A percentile compares a stretch with the other conserved stretches of the same genome.
These are phyloP conservation scores for Oreocharis arfaki DNA, from an alignment of 2,113 vertebrate genomes.

Conservation along the genomic window DNA sequence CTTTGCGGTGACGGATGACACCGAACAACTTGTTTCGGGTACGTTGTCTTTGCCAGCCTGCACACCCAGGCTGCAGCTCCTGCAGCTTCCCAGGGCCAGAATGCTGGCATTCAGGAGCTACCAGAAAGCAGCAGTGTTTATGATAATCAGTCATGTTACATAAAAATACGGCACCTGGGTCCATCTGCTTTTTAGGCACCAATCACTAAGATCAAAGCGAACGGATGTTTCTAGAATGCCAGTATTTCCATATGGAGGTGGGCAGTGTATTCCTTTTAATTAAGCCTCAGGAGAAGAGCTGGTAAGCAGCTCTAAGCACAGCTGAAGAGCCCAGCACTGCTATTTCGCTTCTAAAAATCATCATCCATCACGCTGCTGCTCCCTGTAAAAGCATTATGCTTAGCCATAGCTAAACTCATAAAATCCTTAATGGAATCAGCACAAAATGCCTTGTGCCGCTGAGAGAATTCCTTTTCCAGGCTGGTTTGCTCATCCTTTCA, in stretches of 20 bases:
- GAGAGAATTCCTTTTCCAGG: background rate
- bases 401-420: background rate
- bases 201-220: background rate
- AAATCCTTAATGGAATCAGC: slow-evolving; percentile 9
- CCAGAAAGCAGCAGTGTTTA: background rate
- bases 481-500: background rate
- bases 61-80: background rate
- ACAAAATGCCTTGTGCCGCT: background rate
- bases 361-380: background rate
- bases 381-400: background rate
- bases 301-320: background rate
- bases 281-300: slow-evolving; percentile 14
- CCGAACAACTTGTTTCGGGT: background rate
- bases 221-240: background rate
- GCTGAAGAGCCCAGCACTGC: background rate
- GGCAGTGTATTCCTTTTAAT: background rate
- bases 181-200: background rate
- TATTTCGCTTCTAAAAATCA: background rate
- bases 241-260: background rate
- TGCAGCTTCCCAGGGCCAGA: background rate
- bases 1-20: accelerated
- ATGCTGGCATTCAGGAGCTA: background rate
- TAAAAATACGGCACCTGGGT: background rate
- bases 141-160: background rate
- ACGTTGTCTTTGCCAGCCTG: background rate